Conservation (phyloP, 1,140 invertebrate genomes). For the Drosophila athabasca region DNA sequence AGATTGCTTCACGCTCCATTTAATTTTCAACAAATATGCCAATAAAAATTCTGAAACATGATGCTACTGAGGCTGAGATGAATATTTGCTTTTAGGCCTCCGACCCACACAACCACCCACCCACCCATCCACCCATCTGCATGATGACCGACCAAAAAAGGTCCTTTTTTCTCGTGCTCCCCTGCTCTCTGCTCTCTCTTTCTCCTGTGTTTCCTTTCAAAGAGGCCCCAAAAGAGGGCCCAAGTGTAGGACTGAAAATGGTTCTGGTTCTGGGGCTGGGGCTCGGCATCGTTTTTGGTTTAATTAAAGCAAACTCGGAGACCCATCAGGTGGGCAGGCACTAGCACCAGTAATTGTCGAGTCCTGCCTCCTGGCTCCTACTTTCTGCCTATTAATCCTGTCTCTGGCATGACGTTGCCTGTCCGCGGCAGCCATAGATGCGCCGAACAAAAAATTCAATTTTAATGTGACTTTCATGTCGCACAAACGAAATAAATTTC, state of each 20-base stretch:
- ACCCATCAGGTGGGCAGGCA: conserved; percentile 46
- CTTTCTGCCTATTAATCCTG: conserved; percentile 31
- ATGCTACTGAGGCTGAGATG: conserved; percentile 59
- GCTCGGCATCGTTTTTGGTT: conserved; percentile 56
- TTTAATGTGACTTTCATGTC: conserved; percentile 74
- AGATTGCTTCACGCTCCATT: conserved; percentile 70
- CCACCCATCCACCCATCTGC: too few species aligned
- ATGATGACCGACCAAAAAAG: conserved; percentile 31
- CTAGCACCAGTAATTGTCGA: not conserved
- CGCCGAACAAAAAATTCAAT: conserved; percentile 63
- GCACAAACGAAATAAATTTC: conserved; percentile 60
- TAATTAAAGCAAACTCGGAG: conserved; percentile 60
- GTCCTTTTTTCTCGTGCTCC: conserved; percentile 13
- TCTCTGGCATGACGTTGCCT: conserved; percentile 10
- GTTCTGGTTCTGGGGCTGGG: conserved; percentile 12
- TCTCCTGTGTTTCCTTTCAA: conserved; percentile 43
- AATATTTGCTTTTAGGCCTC: conserved; percentile 56
- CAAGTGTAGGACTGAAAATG: conserved; percentile 34
- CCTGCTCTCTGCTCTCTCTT: conserved; percentile 3
- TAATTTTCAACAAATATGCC: conserved; percentile 79
- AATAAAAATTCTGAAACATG: conserved; percentile 74
- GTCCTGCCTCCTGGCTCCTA: not conserved
- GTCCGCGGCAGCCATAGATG: conserved; percentile 20
- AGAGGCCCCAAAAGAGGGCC: conserved; percentile 28
- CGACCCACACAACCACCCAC: not conserved